Conservation (phyloP, 2,888 invertebrate genomes). For the Cantharis flavilabris region DNA sequence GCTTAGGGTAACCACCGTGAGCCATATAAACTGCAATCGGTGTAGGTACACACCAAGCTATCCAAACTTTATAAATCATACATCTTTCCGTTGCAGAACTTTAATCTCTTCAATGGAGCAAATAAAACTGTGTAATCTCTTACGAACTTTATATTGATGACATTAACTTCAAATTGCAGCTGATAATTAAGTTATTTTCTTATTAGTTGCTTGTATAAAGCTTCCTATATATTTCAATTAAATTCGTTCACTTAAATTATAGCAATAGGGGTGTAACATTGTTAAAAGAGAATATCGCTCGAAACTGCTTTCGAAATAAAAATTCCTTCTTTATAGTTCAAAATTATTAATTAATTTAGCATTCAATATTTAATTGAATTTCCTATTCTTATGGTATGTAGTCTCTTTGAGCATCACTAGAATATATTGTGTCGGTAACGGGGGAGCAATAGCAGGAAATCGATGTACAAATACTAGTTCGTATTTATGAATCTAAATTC, state of each 20-base stretch:
- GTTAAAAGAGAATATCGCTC: not conserved
- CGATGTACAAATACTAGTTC: not conserved
- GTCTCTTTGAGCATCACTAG: not conserved
- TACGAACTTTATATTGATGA: not conserved
- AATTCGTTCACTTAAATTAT: not conserved
- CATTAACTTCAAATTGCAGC: not conserved
- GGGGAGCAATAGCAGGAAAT: not conserved
- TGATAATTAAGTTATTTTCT: constrained; percentile 4
- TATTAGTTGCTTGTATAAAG: not conserved
- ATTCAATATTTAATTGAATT: not conserved
- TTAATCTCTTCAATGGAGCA: not conserved
- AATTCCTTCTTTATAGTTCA: not conserved
- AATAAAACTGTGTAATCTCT: not conserved
- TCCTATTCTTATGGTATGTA: not conserved
- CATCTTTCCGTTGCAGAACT: not conserved
- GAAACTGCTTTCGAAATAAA: not conserved
- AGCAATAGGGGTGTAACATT: not conserved
- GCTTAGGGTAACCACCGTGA: constrained; percentile 29
- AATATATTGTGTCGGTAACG: not conserved
- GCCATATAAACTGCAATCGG: constrained; percentile 17
- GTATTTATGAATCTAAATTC: no score
- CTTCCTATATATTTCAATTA: constrained; percentile 1
- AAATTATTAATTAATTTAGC: not conserved
- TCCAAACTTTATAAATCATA: not conserved
- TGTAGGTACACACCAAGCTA: constrained; percentile 16